A percentile compares a stretch with the other conserved stretches of the same genome.
Conservation (phyloP, 2,888 invertebrate species). For the Flabesymbios commensalis region DNA sequence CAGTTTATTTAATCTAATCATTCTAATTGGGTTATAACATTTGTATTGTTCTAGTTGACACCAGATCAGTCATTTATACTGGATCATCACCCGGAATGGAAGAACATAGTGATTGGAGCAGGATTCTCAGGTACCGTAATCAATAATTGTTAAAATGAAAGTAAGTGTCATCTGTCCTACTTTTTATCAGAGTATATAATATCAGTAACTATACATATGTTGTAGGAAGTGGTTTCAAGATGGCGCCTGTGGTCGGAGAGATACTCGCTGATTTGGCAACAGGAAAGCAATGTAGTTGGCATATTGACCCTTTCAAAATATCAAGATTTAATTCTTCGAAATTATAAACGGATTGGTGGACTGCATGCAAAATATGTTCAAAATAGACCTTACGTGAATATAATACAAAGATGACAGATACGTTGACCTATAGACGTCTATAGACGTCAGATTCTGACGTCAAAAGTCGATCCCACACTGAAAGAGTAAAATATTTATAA, state of each 20-base stretch:
- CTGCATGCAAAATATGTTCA: too few relatives aligned
- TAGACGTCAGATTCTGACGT: too few relatives aligned
- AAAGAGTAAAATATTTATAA: too few relatives aligned
- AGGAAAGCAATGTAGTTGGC: constrained; percentile 40
- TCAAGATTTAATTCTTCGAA: constrained; percentile 38
- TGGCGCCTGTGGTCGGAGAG: constrained; percentile 59
- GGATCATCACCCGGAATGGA: constrained; percentile 53
- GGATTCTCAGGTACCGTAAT: constrained; percentile 61
- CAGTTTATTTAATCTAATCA: too few relatives aligned
- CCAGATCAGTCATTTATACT: constrained; percentile 56
- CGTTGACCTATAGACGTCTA: too few relatives aligned
- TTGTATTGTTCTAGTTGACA: constrained; percentile 43
- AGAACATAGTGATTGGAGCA: constrained; percentile 58
- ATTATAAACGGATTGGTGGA: too few relatives aligned
- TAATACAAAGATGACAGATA: too few relatives aligned
- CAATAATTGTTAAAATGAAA: not conserved
- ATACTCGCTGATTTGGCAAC: constrained; percentile 52
- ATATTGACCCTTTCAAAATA: constrained; percentile 47
- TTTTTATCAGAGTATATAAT: too few relatives aligned
- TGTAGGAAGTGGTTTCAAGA: constrained; percentile 61
- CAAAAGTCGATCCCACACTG: too few relatives aligned
- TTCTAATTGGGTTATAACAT: not conserved
- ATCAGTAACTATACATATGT: not conserved
- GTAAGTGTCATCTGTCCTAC: not conserved
- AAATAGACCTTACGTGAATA: too few relatives aligned